Conservation (phyloP, 2,797 vertebrate species). For the Sebastes wilsoni region DNA sequence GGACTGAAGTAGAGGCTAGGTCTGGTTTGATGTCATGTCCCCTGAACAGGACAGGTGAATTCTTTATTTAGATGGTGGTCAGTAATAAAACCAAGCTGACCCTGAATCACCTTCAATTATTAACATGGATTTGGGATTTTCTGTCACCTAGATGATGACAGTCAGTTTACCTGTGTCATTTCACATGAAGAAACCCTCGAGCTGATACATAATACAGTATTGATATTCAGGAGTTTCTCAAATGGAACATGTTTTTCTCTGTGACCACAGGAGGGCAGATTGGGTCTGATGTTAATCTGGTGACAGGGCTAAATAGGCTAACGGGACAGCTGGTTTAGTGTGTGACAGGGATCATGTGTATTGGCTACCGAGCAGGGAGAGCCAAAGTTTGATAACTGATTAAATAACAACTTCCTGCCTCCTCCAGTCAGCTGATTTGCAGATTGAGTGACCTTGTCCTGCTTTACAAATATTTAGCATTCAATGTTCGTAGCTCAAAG, state of each 20-base stretch:
- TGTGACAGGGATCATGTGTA: neutral
- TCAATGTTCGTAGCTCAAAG: conserved; percentile 5
- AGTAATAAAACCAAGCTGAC: neutral
- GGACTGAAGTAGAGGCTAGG: neutral
- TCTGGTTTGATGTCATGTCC: neutral
- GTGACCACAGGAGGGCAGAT: conserved; percentile 59
- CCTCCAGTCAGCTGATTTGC: neutral
- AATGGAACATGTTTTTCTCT: neutral
- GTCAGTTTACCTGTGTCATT: neutral
- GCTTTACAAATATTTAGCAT: conserved; percentile 5
- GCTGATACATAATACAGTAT: neutral
- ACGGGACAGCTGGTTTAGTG: neutral
- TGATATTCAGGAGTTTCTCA: neutral
- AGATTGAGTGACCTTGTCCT: neutral
- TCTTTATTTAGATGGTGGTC: conserved; percentile 1
- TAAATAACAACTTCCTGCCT: neutral
- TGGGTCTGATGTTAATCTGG: conserved; percentile 54
- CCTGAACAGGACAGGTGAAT: neutral
- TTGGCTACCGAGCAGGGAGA: neutral
- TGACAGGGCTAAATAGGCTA: conserved; percentile 13
- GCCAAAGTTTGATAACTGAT: neutral
- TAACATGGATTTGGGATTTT: neutral
- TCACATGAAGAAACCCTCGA: too few relatives aligned
- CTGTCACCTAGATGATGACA: too few relatives aligned
- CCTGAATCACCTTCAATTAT: neutral